phyloP scores from a whole-genome alignment of 1,140 invertebrate species.

The Drosophila pseudoananassae region DNA sequence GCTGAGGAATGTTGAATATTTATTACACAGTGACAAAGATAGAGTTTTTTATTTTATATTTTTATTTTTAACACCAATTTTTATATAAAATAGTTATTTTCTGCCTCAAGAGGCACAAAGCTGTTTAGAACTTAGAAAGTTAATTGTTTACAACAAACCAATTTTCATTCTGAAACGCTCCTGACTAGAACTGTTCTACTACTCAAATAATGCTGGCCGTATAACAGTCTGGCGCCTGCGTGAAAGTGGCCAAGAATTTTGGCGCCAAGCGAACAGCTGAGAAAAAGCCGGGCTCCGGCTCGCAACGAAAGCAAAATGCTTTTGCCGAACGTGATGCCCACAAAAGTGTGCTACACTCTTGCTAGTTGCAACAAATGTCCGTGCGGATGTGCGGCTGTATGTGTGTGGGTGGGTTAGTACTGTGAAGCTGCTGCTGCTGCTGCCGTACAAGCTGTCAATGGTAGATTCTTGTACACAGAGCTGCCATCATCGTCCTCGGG shows the following conservation, averaged over 20 bases:
- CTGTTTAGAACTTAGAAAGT: no score
- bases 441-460: conserved; percentile 50
- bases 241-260: conserved; percentile 40
- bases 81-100: no score
- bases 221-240: conserved; percentile 60
- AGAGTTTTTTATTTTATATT: background rate
- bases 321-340: conserved; percentile 34
- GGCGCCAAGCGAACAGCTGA: conserved; percentile 72
- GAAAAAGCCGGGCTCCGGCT: conserved; percentile 27
- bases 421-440: conserved; percentile 27
- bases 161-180: conserved; percentile 12
- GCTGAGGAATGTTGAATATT: background rate
- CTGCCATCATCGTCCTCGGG: conserved; percentile 81
- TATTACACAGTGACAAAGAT: background rate
- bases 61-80: no score
- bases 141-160: background rate
- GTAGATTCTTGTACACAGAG: conserved; percentile 73
- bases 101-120: no score
- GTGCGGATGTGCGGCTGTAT: conserved; percentile 7
- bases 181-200: conserved; percentile 49
- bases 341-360: conserved; percentile 57
- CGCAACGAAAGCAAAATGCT: conserved; percentile 7
- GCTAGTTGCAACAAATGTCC: conserved; percentile 50
- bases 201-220: conserved; percentile 9
- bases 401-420: conserved; percentile 12